Conservation (phyloP, 2,113 vertebrate species). For the Microcebus tavaratra region DNA sequence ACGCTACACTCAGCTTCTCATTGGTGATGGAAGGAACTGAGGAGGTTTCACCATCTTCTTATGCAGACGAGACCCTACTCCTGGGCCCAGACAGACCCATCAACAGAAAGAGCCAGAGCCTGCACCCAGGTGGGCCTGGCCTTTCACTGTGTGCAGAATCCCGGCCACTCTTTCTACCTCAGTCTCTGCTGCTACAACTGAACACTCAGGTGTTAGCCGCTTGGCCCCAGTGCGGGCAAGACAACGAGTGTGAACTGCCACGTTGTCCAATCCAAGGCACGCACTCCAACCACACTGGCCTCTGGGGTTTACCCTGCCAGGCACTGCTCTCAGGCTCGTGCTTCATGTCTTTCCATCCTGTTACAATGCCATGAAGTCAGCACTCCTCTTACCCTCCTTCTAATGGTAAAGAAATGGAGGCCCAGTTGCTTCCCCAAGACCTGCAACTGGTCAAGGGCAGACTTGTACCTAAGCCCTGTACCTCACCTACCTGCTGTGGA, state of each 20-base stretch:
- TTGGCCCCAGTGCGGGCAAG: not conserved
- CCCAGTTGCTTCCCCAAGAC: not conserved
- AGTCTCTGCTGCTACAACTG: not conserved
- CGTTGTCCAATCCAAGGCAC: not conserved
- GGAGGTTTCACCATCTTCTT: not conserved
- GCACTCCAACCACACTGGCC: not conserved
- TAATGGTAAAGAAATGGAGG: not conserved
- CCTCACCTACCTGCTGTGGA: not conserved
- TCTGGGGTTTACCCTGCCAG: accelerated
- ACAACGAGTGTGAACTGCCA: accelerated
- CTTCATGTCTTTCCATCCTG: not conserved
- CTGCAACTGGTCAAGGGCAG: not conserved
- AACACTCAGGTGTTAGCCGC: not conserved
- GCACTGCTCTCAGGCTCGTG: not conserved
- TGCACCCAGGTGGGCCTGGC: not conserved
- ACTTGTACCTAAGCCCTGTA: accelerated
- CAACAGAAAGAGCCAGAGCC: not conserved
- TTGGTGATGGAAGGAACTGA: not conserved
- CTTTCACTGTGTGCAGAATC: not conserved
- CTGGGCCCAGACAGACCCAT: not conserved
- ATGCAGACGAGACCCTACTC: not conserved
- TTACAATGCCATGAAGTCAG: not conserved
- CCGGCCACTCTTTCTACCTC: not conserved
- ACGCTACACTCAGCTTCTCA: not conserved
- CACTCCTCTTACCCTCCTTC: not conserved